Evolutionary conservation across 1,140 invertebrate genomes (phyloP).

Genomic region (Pissodes strobi): DNA sequence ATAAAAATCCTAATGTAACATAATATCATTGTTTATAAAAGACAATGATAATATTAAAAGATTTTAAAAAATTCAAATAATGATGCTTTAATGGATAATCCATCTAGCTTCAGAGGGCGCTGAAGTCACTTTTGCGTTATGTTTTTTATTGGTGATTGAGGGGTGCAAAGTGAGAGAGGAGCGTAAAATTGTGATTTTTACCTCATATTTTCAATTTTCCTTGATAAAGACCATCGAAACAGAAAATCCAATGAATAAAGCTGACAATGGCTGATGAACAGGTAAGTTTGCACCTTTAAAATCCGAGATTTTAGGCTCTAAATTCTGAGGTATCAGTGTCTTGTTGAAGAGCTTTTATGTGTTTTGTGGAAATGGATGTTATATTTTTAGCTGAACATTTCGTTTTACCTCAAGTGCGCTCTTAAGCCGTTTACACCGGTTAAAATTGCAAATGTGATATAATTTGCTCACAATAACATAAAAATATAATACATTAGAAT

Average conservation of each 20-base stretch:
- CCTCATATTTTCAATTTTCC: neutral
- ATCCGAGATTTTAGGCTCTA: neutral
- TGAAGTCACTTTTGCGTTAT: slow-evolving; percentile 32
- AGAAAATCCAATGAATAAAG: slow-evolving; percentile 55
- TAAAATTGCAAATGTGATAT: neutral
- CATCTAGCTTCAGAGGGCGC: slow-evolving; percentile 23
- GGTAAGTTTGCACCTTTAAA: slow-evolving; percentile 53
- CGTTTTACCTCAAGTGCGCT: neutral
- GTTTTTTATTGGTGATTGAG: slow-evolving; percentile 17
- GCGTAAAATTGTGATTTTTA: slow-evolving; percentile 16
- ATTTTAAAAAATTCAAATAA: neutral
- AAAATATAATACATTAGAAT: neutral
- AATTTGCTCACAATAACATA: neutral
- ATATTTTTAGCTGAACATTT: slow-evolving; percentile 1
- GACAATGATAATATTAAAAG: no score
- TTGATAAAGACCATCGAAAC: neutral
- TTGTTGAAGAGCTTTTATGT: neutral
- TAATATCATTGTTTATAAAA: no score
- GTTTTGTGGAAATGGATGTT: slow-evolving; percentile 3
- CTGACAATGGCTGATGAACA: slow-evolving; percentile 67
- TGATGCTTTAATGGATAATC: neutral
- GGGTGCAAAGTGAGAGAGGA: slow-evolving; percentile 16
- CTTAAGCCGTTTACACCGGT: neutral
- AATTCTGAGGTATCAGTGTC: neutral
- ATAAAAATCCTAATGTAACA: no score